Percentiles rank a stretch among this genome's conserved stretches.
Evolutionary conservation across 2,888 invertebrate genomes (phyloP).

Genomic region (Pterostichus madidus): DNA sequence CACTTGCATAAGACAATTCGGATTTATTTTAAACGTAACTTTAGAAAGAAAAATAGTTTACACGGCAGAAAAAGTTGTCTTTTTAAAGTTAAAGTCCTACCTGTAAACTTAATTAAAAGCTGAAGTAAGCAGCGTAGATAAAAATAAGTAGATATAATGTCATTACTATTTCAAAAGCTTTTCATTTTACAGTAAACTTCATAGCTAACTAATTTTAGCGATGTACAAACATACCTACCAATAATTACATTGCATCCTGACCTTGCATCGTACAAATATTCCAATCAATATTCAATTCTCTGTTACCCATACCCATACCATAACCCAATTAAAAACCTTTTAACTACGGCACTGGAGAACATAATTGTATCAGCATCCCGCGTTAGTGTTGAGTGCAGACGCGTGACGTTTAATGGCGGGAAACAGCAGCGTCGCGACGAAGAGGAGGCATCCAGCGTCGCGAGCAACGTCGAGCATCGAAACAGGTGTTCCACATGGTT

Average conservation of each 20-base stretch:
- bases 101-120: too few species aligned
- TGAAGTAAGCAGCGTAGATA: background rate
- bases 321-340: conserved; percentile 40
- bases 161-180: too few species aligned
- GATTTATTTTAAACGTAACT: too few species aligned
- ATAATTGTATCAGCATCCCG: conserved; percentile 44
- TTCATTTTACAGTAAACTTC: background rate
- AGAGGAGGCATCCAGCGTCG: conserved; percentile 8
- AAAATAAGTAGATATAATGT: background rate
- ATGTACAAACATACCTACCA: background rate
- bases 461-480: background rate
- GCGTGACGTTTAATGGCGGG: conserved; percentile 46
- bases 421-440: conserved; percentile 23
- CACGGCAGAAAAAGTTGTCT: too few species aligned
- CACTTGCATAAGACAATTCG: too few species aligned
- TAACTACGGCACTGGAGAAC: conserved; percentile 19
- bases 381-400: conserved; percentile 19
- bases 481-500: conserved; percentile 57
- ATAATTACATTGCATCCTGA: conserved; percentile 11
- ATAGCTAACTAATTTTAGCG: background rate
- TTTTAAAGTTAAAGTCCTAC: too few species aligned
- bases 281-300: conserved; percentile 33
- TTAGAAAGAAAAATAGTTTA: too few species aligned
- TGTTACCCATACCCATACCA: background rate
- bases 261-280: conserved; percentile 1